A percentile compares a stretch with the other conserved stretches of the same genome.
phyloP scores from a whole-genome alignment of 2,888 invertebrate species.

The Phortica magna region DNA sequence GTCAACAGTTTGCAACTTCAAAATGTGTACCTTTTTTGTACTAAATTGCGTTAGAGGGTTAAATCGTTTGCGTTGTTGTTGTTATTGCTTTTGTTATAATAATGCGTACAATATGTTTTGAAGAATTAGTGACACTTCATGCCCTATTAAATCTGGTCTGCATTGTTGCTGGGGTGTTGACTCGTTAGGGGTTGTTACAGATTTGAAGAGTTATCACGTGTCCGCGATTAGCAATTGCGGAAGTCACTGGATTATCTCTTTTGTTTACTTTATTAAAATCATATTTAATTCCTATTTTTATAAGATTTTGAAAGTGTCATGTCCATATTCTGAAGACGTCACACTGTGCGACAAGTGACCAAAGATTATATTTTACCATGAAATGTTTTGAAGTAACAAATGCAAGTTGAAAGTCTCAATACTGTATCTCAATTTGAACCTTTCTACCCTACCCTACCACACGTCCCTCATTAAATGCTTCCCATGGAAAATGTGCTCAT shows the following conservation, averaged over 20 bases:
- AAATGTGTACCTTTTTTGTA: background rate
- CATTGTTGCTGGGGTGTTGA: slow-evolving; percentile 38
- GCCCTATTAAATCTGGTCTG: slow-evolving; percentile 60
- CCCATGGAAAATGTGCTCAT: slow-evolving; percentile 22
- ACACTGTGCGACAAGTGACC: slow-evolving; percentile 6
- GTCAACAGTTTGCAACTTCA: slow-evolving; percentile 12
- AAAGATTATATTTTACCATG: background rate
- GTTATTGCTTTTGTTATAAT: slow-evolving; percentile 55
- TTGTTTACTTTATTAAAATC: slow-evolving; percentile 24
- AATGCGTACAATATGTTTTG: slow-evolving; percentile 64
- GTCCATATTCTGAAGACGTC: background rate
- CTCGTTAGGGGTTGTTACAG: slow-evolving; percentile 5
- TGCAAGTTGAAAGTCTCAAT: no score
- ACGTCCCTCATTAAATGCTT: slow-evolving; percentile 18
- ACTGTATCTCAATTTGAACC: no score
- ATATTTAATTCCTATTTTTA: background rate
- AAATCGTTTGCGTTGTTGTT: slow-evolving; percentile 34
- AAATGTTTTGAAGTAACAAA: no score
- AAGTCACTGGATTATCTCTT: slow-evolving; percentile 17
- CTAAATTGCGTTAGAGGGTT: background rate
- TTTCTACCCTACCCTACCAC: background rate
- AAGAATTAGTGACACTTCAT: slow-evolving; percentile 76
- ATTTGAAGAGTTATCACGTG: slow-evolving; percentile 71
- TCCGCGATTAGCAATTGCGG: slow-evolving; percentile 61
- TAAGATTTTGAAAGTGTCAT: slow-evolving; percentile 1